These are phyloP conservation scores for Paramormyrops kingsleyae DNA, from an alignment of 2,113 vertebrate genomes.

Conservation along the genomic window DNA sequence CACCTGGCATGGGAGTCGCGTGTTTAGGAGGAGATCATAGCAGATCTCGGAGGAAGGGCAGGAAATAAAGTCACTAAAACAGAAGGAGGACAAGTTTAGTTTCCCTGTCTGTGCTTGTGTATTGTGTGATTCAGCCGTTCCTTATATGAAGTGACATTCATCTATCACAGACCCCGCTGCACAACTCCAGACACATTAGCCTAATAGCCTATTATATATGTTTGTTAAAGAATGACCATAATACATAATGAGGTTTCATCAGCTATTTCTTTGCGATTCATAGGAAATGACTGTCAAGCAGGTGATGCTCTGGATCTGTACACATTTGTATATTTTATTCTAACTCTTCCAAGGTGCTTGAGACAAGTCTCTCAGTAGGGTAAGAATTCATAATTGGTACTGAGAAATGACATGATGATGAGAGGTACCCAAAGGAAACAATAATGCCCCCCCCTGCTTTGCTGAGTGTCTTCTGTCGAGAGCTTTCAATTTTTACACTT, in stretches of 20 bases:
- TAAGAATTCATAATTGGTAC: not conserved
- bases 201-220: constrained; percentile 78
- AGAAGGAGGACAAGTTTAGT: not conserved
- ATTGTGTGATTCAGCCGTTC: not conserved
- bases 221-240: constrained; percentile 63
- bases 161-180: not conserved
- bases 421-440: not conserved
- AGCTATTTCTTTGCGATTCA: constrained; percentile 23
- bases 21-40: not conserved
- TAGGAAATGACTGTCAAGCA: constrained; percentile 35
- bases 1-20: not conserved
- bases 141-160: not conserved
- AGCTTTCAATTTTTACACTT: constrained; percentile 14
- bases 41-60: not conserved
- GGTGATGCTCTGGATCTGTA: not conserved
- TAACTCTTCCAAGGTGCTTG: not conserved
- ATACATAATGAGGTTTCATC: constrained; percentile 67
- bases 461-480: not conserved
- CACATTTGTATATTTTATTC: not conserved
- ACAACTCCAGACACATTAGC: constrained; percentile 62
- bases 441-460: not conserved
- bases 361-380: not conserved
- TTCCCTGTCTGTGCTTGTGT: not conserved
- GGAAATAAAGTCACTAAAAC: not conserved
- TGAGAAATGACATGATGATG: not conserved